A percentile compares a stretch with the other conserved stretches of the same genome.
phyloP scores from a whole-genome alignment of 1,140 invertebrate genomes.

The Conus ventricosus region DNA sequence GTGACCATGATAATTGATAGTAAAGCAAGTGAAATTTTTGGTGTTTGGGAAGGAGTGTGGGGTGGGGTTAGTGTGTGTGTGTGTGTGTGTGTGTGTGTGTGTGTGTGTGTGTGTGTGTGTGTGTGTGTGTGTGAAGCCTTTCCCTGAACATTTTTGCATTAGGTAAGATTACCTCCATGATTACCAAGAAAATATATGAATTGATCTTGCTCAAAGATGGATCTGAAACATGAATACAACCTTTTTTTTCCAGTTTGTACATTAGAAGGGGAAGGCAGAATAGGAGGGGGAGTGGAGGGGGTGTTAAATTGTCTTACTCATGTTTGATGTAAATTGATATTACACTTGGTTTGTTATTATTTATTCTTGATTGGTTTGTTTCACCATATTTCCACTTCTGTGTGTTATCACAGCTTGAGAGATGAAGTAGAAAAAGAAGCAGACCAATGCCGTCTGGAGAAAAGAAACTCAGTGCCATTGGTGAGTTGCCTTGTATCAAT shows the following conservation, averaged over 20 bases:
- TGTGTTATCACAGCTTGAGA: background rate
- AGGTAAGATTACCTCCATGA: too few relatives aligned
- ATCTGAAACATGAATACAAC: background rate
- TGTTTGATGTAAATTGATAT: background rate
- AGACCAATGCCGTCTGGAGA: slow-evolving; percentile 23
- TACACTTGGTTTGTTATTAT: background rate
- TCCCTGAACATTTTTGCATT: too few relatives aligned
- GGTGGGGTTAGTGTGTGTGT: too few relatives aligned
- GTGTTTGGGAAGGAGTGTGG: too few relatives aligned
- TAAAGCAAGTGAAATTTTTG: too few relatives aligned
- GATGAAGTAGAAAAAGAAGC: slow-evolving; percentile 10
- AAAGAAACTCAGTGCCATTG: slow-evolving; percentile 29
- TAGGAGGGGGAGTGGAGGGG: background rate
- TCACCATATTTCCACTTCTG: background rate
- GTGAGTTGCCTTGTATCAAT: background rate
- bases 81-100: too few relatives aligned
- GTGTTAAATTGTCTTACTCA: background rate
- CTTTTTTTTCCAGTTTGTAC: background rate
- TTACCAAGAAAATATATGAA: too few relatives aligned
- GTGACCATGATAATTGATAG: too few relatives aligned
- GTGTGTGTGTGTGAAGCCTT: too few relatives aligned
- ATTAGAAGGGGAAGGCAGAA: background rate
- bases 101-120: too few relatives aligned
- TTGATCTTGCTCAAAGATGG: too few relatives aligned
- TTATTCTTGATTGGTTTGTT: background rate